Percentiles rank a stretch among this genome's conserved stretches.
These are phyloP conservation scores for Molorchus minor DNA, from an alignment of 2,888 invertebrate genomes.

Conservation along the genomic window DNA sequence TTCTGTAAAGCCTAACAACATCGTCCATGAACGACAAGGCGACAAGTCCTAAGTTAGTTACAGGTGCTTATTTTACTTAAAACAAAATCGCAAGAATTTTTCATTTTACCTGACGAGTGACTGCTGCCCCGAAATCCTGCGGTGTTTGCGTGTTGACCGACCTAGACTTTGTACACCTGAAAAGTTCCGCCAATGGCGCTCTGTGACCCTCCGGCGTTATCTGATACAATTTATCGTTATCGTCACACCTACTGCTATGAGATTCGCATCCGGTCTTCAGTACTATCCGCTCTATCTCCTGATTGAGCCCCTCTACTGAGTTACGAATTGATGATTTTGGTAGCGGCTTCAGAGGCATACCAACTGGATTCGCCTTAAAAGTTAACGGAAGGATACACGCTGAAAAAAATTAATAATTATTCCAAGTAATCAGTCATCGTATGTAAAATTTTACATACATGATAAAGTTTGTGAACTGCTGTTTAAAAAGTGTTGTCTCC, in stretches of 20 bases:
- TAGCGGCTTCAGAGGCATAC: conserved; percentile 68
- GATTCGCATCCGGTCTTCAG: conserved; percentile 60
- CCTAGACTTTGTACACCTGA: conserved; percentile 62
- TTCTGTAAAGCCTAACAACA: too few relatives aligned
- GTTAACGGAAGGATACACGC: conserved; percentile 53
- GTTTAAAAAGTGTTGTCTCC: conserved; percentile 66
- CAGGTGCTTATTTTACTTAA: conserved; percentile 23
- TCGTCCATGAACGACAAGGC: too few relatives aligned
- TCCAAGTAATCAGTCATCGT: too few relatives aligned
- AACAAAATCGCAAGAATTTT: conserved; percentile 10
- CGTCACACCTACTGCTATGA: conserved; percentile 26
- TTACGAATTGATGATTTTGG: conserved; percentile 78
- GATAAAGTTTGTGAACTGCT: conserved; percentile 64
- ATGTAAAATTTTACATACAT: conserved; percentile 26
- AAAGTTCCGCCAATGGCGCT: conserved; percentile 82
- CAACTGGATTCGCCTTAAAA: conserved; percentile 67
- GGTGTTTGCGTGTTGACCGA: conserved; percentile 89
- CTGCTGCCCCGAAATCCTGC: conserved; percentile 71
- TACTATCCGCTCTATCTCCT: conserved; percentile 85
- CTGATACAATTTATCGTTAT: conserved; percentile 62
- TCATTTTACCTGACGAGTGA: conserved; percentile 73
- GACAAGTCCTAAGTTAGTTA: too few relatives aligned
- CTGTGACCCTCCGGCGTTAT: conserved; percentile 86
- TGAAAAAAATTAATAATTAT: conserved; percentile 31
- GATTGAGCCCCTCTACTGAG: conserved; percentile 87